phyloP scores from a whole-genome alignment of 2,113 vertebrate genomes.

The Macquaria ambigua region DNA sequence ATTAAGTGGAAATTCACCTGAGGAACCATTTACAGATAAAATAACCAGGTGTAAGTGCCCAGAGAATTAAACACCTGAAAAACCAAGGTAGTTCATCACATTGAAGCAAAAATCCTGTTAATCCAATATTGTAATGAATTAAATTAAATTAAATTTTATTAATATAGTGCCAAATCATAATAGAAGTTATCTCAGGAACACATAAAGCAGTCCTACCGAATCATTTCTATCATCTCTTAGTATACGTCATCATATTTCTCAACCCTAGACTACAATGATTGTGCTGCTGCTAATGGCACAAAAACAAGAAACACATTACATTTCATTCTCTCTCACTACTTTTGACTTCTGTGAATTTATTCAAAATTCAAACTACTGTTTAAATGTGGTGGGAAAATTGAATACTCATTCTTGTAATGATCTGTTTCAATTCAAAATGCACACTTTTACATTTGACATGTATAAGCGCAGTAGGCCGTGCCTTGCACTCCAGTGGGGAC shows the following conservation, averaged over 20 bases:
- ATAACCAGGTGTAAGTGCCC: not conserved
- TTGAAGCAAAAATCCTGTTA: not conserved
- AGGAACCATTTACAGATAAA: not conserved
- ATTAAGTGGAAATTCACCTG: not conserved
- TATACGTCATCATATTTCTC: not conserved
- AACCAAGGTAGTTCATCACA: not conserved
- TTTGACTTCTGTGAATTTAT: not conserved
- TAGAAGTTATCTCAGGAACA: too few relatives aligned
- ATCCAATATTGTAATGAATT: not conserved
- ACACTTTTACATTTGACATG: too few relatives aligned
- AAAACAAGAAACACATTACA: not conserved
- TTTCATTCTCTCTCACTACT: not conserved
- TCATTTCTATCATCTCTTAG: not conserved
- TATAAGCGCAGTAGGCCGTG: too few relatives aligned
- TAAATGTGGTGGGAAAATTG: not conserved
- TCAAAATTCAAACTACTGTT: not conserved
- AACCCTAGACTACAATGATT: not conserved
- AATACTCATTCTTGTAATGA: too few relatives aligned
- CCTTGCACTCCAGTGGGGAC: too few relatives aligned
- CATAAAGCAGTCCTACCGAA: not conserved
- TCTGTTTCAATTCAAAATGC: too few relatives aligned
- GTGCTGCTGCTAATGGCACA: not conserved
- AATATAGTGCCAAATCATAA: too few relatives aligned
- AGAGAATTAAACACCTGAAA: not conserved
- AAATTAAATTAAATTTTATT: too few relatives aligned